Conservation (phyloP, 2,113 vertebrate species). For the Diglossa brunneiventris region DNA sequence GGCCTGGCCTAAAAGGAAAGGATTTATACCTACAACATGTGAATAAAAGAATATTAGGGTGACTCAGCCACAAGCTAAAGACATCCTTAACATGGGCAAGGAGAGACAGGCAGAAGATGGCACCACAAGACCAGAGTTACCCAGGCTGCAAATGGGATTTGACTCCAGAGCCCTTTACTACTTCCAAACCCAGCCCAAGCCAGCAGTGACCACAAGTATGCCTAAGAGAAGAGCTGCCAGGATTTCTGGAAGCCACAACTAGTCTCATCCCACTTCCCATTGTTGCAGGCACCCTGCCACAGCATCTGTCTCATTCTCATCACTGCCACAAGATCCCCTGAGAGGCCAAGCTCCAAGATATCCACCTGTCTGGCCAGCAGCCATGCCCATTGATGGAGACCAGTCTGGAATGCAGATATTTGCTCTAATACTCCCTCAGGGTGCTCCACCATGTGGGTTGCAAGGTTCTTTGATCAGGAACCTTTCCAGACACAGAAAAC, state of each 20-base stretch:
- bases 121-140: constrained; percentile 25
- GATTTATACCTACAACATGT: neutral
- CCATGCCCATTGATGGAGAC: neutral
- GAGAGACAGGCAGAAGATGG: constrained; percentile 47
- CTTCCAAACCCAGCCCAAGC: neutral
- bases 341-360: neutral
- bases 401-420: neutral
- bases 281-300: neutral
- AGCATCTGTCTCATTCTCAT: neutral
- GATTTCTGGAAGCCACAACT: neutral
- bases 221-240: neutral
- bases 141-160: neutral
- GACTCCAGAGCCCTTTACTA: neutral
- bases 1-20: neutral
- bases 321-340: neutral
- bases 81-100: neutral
- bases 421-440: neutral
- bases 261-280: neutral
- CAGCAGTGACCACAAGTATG: neutral
- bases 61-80: neutral
- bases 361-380: neutral
- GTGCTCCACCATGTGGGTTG: neutral
- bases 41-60: neutral
- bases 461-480: neutral
- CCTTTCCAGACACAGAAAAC: neutral